A percentile compares a stretch with the other conserved stretches of the same genome.
These are phyloP conservation scores for Fukomys damarensis DNA, from an alignment of 2,113 vertebrate species.

Conservation along the genomic window DNA sequence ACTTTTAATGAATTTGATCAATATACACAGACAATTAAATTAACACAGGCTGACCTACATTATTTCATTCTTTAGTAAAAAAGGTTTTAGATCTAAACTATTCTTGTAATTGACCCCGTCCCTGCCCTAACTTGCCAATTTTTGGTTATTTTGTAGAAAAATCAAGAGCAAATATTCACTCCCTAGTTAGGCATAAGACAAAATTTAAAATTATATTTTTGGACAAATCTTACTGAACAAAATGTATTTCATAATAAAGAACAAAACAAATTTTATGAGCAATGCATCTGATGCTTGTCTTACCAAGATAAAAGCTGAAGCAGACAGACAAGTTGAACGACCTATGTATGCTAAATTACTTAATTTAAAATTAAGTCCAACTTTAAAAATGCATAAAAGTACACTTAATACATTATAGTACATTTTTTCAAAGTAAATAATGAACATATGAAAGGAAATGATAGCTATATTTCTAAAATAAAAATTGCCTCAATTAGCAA, in stretches of 20 bases:
- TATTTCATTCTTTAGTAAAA: constrained; percentile 36
- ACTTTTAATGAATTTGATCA: constrained; percentile 47
- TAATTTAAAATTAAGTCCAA: background rate
- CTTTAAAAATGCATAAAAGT: background rate
- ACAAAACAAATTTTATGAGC: constrained; percentile 47
- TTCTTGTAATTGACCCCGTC: background rate
- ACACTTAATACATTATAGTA: background rate
- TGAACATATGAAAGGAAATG: background rate
- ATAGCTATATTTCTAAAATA: background rate
- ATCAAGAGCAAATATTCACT: background rate
- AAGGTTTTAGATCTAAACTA: constrained; percentile 45
- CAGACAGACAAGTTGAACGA: background rate
- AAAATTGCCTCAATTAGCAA: constrained; percentile 32
- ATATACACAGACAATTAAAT: constrained; percentile 45
- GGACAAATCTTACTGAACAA: background rate
- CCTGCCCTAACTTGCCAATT: background rate
- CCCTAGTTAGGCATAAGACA: background rate
- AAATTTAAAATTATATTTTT: constrained; percentile 20
- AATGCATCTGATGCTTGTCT: background rate
- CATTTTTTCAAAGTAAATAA: constrained; percentile 20
- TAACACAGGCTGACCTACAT: background rate
- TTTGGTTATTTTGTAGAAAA: background rate
- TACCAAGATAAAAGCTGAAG: constrained; percentile 38
- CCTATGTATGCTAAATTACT: background rate
- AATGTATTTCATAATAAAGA: constrained; percentile 4